phyloP scores from a whole-genome alignment of 2,888 invertebrate genomes.

The Eulithis testata region DNA sequence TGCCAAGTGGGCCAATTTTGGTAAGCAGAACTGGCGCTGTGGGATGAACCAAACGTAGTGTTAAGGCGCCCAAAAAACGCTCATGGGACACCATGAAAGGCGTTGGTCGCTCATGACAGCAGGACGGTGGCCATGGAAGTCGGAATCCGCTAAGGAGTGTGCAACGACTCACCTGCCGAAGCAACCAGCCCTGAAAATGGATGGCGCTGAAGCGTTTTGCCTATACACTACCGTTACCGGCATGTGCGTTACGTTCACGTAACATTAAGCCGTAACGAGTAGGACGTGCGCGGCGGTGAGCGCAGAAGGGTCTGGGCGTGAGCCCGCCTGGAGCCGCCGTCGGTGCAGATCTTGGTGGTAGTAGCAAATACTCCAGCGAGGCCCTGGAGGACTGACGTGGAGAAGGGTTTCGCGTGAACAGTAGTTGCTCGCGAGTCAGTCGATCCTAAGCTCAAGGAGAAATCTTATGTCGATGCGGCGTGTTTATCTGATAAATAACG shows the following conservation, averaged over 20 bases:
- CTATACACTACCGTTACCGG: no score
- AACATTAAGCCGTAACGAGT: no score
- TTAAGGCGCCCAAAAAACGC: constrained; percentile 88
- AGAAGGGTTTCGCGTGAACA: constrained; percentile 80
- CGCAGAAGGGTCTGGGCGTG: constrained; percentile 85
- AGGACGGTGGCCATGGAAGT: constrained; percentile 52
- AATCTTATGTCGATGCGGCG: constrained; percentile 30
- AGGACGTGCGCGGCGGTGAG: constrained; percentile 61
- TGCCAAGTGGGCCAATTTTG: constrained; percentile 80
- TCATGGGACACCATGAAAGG: constrained; percentile 51
- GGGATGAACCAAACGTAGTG: constrained; percentile 71
- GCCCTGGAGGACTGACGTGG: constrained; percentile 85
- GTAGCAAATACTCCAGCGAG: constrained; percentile 89
- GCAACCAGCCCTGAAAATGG: constrained; percentile 88
- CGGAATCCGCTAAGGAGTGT: constrained; percentile 20
- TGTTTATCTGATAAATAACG: no score
- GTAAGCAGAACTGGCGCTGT: constrained; percentile 92
- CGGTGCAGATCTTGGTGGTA: constrained; percentile 87
- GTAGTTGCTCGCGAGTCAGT: constrained; percentile 84
- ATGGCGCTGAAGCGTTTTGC: constrained; percentile 79
- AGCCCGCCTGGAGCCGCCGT: constrained; percentile 80
- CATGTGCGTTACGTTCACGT: no score
- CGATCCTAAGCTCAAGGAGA: constrained; percentile 84
- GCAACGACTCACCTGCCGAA: constrained; percentile 86
- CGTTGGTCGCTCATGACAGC: constrained; percentile 80